Evolutionary conservation across 2,797 vertebrate genomes (phyloP), one percentile per base, ranked within the genome.

Genomic region (Melanogrammus aeglefinus): DNA sequence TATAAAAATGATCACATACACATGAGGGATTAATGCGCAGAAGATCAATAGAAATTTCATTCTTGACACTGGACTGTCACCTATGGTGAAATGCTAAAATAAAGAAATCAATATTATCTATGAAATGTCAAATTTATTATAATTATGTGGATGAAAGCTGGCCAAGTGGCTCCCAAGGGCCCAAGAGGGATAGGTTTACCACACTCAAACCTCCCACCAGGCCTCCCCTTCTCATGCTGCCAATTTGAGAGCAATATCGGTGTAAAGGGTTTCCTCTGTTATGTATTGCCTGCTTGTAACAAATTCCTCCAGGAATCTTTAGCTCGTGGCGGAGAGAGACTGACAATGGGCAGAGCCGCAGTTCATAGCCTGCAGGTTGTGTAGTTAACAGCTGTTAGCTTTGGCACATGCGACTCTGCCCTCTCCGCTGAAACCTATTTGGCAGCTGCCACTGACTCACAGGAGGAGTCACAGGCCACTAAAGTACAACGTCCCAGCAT

Each of bases 91-190:
- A 99, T 99, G 98, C 98, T 99, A 99, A 99, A 99, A 99, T 99
- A 99, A 97, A 99, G 98, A 99, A 99, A 99, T 99, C 98, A 99
- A 99, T 99, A 99, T 97, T 99, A 99, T 99, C 98, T 99, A 99
- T 99, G 98, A 99, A 99, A 99, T 99, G 98, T 99, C 98, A 99
- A 99, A 99, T 99, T 99, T 99, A 99, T 99, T 99, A 99, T 99
- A 99, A 99, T 99, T 99, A 99, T 99, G 97, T 99, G 97, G 97
- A 99, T 98, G 98, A 99, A 98, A 99, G 97, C 97, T 96, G 96
- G 97, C 97, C 97, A 98, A 99, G 97, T 98, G 97, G 96, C 96
- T 99, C 98, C 98, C 98, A 95, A 91, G 98, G 96, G 97, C 94
- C 93, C 91, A 93, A 95, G 96, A 96, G 95, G 96, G 97, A 99